These are phyloP conservation scores for Muricea muricata DNA, from an alignment of 92 coral and sea anemone genomes.

Conservation along the genomic window DNA sequence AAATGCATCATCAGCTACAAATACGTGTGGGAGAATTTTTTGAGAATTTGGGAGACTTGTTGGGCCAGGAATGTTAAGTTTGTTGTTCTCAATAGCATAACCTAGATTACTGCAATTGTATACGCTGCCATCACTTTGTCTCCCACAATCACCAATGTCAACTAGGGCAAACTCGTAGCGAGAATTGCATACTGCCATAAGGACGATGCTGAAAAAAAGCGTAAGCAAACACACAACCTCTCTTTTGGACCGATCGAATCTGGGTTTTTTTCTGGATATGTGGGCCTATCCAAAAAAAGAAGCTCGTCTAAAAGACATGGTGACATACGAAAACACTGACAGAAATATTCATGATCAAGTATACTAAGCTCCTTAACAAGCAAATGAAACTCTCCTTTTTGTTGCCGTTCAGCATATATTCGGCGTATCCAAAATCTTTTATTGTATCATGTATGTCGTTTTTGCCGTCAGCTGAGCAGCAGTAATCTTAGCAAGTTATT, in stretches of 20 bases:
- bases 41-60: no score
- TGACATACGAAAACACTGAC: neutral
- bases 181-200: conserved; percentile 19
- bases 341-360: neutral
- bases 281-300: neutral
- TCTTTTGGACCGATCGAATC: neutral
- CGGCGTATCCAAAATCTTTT: neutral
- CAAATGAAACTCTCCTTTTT: neutral
- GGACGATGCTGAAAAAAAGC: conserved; percentile 9
- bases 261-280: neutral
- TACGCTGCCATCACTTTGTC: no score
- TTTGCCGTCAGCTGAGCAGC: neutral
- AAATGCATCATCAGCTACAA: conserved; percentile 46
- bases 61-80: no score
- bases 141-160: conserved; percentile 33
- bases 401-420: neutral
- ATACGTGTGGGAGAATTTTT: no score
- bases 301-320: neutral
- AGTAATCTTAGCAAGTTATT: neutral
- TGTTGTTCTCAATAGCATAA: no score
- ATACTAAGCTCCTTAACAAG: neutral
- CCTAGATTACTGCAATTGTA: conserved; percentile 46
- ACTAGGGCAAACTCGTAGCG: conserved; percentile 7
- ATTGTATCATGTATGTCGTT: neutral
- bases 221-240: neutral